A percentile compares a stretch with the other conserved stretches of the same genome.
These are phyloP conservation scores for Pyrrhia umbra DNA, from an alignment of 2,888 invertebrate genomes.

Conservation along the genomic window DNA sequence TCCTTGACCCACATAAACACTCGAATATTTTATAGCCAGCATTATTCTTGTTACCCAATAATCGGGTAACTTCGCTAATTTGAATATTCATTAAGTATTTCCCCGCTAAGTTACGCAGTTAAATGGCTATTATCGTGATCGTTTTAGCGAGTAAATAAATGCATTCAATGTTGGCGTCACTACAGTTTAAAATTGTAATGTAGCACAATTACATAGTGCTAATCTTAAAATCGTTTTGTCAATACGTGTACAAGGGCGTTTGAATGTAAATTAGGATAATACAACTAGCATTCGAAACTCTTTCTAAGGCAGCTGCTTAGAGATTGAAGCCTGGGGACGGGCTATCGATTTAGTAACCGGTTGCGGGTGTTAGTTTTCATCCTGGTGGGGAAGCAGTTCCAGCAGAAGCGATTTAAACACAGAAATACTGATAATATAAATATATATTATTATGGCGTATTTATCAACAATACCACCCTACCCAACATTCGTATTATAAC, in stretches of 20 bases:
- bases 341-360: no score
- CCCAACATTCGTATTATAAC: no score
- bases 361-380: no score
- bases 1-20: constrained; percentile 40
- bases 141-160: constrained; percentile 37
- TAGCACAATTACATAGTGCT: constrained; percentile 5
- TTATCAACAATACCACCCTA: neutral
- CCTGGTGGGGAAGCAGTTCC: no score
- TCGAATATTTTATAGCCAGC: constrained; percentile 27
- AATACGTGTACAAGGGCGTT: no score
- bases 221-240: constrained; percentile 13
- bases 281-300: constrained; percentile 9
- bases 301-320: no score
- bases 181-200: constrained; percentile 33
- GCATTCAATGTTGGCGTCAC: constrained; percentile 33
- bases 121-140: constrained; percentile 42
- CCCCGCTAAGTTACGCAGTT: constrained; percentile 29
- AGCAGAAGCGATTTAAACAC: no score
- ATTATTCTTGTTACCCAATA: constrained; percentile 47
- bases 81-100: constrained; percentile 58
- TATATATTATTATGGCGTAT: neutral
- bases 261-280: no score
- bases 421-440: no score
- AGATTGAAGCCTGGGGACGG: no score
- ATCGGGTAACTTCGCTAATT: constrained; percentile 47